These are phyloP conservation scores for Leucoraja ocellata DNA, from an alignment of 2,797 vertebrate species.

Conservation along the genomic window DNA sequence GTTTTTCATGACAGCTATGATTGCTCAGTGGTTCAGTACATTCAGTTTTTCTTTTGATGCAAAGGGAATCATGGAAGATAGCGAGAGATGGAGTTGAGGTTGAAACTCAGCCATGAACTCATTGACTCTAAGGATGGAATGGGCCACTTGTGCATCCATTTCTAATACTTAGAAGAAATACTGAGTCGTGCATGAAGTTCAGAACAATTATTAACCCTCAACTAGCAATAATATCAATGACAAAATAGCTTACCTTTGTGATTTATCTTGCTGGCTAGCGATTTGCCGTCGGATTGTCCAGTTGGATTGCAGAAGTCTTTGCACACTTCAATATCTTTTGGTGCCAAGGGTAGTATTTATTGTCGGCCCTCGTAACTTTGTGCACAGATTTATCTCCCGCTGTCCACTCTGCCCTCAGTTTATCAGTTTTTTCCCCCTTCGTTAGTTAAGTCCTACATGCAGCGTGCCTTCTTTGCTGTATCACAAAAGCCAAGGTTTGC, in stretches of 20 bases:
- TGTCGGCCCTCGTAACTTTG: background rate
- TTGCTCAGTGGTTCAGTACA: too few relatives aligned
- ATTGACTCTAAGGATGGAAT: too few relatives aligned
- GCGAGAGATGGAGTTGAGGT: too few relatives aligned
- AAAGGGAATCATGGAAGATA: too few relatives aligned
- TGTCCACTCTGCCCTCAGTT: background rate
- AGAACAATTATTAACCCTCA: background rate
- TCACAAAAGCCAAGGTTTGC: background rate
- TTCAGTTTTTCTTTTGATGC: too few relatives aligned
- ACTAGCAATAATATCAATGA: background rate
- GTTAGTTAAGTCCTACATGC: background rate
- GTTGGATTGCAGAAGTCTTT: background rate
- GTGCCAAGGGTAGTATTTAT: too few relatives aligned
- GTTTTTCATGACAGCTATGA: too few relatives aligned
- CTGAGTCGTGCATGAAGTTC: background rate
- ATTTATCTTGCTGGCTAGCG: background rate
- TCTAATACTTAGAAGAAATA: too few relatives aligned
- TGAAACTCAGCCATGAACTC: too few relatives aligned
- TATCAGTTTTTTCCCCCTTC: background rate
- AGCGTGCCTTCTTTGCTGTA: too few relatives aligned
- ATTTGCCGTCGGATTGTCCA: too few relatives aligned
- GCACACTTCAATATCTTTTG: background rate
- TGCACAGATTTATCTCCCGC: background rate
- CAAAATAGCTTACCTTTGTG: background rate
- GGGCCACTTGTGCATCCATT: too few relatives aligned